These are phyloP conservation scores for Drosophila seguyi DNA, from an alignment of 1,140 invertebrate genomes.

Conservation along the genomic window DNA sequence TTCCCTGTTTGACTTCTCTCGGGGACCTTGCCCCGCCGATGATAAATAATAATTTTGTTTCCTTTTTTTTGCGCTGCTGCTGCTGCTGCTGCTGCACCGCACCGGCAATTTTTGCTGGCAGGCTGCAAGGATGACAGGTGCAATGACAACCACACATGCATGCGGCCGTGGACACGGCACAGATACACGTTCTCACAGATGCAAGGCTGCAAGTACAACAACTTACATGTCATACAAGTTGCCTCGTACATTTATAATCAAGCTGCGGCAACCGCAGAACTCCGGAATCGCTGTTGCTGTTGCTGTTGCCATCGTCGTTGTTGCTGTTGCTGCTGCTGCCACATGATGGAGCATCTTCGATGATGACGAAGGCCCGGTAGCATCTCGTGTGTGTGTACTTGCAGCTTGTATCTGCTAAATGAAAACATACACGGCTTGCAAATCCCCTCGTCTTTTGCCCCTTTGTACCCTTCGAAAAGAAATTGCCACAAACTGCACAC, in stretches of 20 bases:
- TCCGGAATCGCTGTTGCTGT: constrained; percentile 28
- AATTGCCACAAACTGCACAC: constrained; percentile 37
- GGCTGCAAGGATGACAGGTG: constrained; percentile 77
- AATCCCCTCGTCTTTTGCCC: neutral
- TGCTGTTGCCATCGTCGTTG: constrained; percentile 7
- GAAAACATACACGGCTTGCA: constrained; percentile 70
- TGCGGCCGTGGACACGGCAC: constrained; percentile 21
- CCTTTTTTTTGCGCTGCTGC: constrained; percentile 4
- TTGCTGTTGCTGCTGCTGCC: constrained; percentile 34
- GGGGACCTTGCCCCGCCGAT: constrained; percentile 46
- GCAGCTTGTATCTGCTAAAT: constrained; percentile 76
- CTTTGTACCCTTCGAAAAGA: constrained; percentile 8
- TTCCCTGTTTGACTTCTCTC: constrained; percentile 47
- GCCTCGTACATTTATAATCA: constrained; percentile 77
- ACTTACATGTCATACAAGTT: constrained; percentile 78
- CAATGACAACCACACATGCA: constrained; percentile 75
- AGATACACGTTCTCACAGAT: constrained; percentile 40
- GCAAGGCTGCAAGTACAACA: constrained; percentile 45
- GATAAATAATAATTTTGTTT: constrained; percentile 79
- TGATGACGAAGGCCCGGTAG: constrained; percentile 56
- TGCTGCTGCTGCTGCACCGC: constrained; percentile 15
- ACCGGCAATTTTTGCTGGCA: constrained; percentile 38
- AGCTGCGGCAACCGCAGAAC: constrained; percentile 66
- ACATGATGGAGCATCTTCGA: constrained; percentile 79
- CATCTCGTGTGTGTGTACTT: constrained; percentile 41